A percentile compares a stretch with the other conserved stretches of the same genome.
Conservation (phyloP, 2,888 invertebrate genomes). For the Rhagophthalmus giganteus region DNA sequence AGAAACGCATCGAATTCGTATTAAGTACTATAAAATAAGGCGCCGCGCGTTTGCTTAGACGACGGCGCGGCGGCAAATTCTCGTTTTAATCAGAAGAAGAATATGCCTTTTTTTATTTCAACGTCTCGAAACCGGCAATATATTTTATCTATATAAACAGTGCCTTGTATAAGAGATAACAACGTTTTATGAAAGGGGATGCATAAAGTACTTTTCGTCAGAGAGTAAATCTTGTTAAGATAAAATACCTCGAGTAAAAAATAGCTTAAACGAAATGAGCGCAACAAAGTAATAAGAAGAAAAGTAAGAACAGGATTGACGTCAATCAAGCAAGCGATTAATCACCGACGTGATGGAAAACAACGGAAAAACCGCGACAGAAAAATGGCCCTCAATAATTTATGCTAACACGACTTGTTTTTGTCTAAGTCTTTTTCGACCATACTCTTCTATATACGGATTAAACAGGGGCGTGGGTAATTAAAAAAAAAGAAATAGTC, state of each 20-base stretch:
- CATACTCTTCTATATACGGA: too few species aligned
- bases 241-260: constrained; percentile 18
- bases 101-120: constrained; percentile 4
- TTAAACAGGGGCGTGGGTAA: too few species aligned
- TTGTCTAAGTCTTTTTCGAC: too few species aligned
- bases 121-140: constrained; percentile 4
- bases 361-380: constrained; percentile 9
- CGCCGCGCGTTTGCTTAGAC: not conserved
- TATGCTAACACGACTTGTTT: too few species aligned
- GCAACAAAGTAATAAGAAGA: constrained; percentile 16
- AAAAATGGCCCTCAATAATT: too few species aligned
- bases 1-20: too few species aligned
- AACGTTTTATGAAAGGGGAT: constrained; percentile 4
- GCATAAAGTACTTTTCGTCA: constrained; percentile 10
- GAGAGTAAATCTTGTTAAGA: constrained; percentile 18
- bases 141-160: constrained; percentile 9
- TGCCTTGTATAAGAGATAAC: constrained; percentile 4
- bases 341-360: constrained; percentile 30
- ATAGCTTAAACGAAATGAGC: constrained; percentile 16
- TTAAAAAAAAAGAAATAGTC: too few species aligned
- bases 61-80: not conserved
- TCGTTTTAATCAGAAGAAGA: constrained; percentile 2
- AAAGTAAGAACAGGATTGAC: constrained; percentile 22
- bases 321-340: constrained; percentile 33
- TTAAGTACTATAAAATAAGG: not conserved